Evolutionary conservation across 2,113 vertebrate genomes (phyloP).

Genomic region (Pelecanoides urinatrix): DNA sequence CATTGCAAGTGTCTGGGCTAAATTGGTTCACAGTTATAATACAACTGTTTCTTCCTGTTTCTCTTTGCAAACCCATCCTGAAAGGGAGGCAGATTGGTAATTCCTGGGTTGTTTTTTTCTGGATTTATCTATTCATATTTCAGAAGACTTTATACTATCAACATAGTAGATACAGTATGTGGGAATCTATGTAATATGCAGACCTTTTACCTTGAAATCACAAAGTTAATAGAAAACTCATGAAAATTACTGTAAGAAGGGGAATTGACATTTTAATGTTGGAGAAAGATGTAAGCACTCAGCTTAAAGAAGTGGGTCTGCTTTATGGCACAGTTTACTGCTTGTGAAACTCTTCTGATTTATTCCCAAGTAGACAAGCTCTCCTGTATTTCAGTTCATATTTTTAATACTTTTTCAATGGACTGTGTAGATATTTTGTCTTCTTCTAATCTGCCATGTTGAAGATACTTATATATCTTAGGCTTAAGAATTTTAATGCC

Average conservation of each 20-base stretch:
- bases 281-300: not conserved
- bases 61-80: not conserved
- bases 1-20: not conserved
- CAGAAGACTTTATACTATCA: not conserved
- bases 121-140: not conserved
- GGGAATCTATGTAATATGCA: not conserved
- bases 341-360: not conserved
- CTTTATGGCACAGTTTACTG: not conserved
- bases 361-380: not conserved
- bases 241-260: not conserved
- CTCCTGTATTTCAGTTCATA: not conserved
- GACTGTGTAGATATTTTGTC: not conserved
- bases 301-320: not conserved
- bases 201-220: not conserved
- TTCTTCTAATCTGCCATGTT: not conserved
- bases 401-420: not conserved
- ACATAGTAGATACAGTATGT: not conserved
- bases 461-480: not conserved
- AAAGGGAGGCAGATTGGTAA: not conserved
- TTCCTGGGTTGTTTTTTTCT: not conserved
- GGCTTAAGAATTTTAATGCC: not conserved
- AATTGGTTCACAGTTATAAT: not conserved
- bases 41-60: not conserved
- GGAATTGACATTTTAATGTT: constrained; percentile 10
- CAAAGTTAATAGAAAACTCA: not conserved